Evolutionary conservation across 2,888 invertebrate genomes (phyloP), one percentile per base, ranked within the genome.

Genomic region (Morpho helenor): DNA sequence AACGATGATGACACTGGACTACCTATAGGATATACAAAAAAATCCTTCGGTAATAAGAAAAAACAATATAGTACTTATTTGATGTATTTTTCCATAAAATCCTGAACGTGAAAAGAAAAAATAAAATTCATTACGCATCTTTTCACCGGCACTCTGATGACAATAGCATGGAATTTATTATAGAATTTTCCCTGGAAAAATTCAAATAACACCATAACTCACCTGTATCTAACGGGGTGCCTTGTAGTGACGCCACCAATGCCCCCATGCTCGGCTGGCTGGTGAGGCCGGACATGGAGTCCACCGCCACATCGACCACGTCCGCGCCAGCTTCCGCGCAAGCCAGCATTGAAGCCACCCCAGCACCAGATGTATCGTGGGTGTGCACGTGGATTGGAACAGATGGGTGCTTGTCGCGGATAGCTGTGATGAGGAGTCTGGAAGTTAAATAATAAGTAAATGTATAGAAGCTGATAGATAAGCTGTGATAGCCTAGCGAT

Each of bases 181-280:
- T 16, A 2, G 16, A 16, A 16, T 16, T 16, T 16, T 16, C 1
- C 2, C 16, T 16, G 16, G 16, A 1, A 16, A 1, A 16, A 16
- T 16, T 16, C 16, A 16, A 16, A 2, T 16, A 16, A 16, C 16
- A 16, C 1, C 16, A 8, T 8, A 8, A 39, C 53, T 55, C 51
- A 94, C 94, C 92, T 22, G 95, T 96, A 63, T 95, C 94, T 0
- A 91, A 79, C 0, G 80, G 74, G 0, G 94, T 93, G 62, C 94
- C 93, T 78, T 95, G 94, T 57, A 99, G 91, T 31, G 96, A 95
- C 0, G 99, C 99, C 0, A 99, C 99, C 2, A 99, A 72, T 0
- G 99, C 99, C n/a, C 99, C 99, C 99, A 99, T 99, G 68, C 97
- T 97, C 16, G 99, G 99, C 85, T 99, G 99, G 60, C 97, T 97